These are phyloP conservation scores for Lacerta agilis DNA, from an alignment of 2,797 vertebrate genomes.

Conservation along the genomic window DNA sequence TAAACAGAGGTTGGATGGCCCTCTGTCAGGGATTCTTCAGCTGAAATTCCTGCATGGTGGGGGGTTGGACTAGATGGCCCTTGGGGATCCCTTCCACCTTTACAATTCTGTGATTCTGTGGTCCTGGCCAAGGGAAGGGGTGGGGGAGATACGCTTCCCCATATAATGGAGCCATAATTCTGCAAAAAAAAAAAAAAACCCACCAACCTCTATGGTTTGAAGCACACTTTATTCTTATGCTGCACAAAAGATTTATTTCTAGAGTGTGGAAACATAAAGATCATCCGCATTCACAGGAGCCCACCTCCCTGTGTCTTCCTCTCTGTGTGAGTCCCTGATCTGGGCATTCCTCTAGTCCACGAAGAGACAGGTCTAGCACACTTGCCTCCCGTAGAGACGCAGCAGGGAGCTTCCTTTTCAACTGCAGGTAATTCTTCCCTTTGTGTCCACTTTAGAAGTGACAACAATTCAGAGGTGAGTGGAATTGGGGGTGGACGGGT, in stretches of 20 bases:
- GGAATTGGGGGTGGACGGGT: too few relatives aligned
- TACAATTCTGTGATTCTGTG: not conserved
- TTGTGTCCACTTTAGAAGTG: not conserved
- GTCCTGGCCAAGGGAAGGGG: too few relatives aligned
- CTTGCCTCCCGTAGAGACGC: not conserved
- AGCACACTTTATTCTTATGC: not conserved
- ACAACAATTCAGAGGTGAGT: too few relatives aligned
- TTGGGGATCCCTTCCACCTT: too few relatives aligned
- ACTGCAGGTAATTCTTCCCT: too few relatives aligned
- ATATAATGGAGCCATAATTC: rapidly evolving
- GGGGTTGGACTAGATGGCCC: too few relatives aligned
- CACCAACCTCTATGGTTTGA: not conserved
- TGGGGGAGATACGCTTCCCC: not conserved
- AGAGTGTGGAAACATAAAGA: not conserved
- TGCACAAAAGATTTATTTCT: not conserved
- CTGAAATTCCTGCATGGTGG: too few relatives aligned
- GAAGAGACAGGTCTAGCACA: not conserved
- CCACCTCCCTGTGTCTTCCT: not conserved
- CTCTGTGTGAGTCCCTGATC: not conserved
- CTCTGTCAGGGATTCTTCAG: too few relatives aligned
- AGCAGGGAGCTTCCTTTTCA: not conserved
- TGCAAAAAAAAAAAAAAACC: not conserved
- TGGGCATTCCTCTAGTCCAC: not conserved
- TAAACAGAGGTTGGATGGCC: too few relatives aligned
- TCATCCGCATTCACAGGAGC: not conserved